Evolutionary conservation across 1,140 invertebrate genomes (phyloP), one percentile per base, ranked within the genome.

Genomic region (Carcinoscorpius rotundicauda): DNA sequence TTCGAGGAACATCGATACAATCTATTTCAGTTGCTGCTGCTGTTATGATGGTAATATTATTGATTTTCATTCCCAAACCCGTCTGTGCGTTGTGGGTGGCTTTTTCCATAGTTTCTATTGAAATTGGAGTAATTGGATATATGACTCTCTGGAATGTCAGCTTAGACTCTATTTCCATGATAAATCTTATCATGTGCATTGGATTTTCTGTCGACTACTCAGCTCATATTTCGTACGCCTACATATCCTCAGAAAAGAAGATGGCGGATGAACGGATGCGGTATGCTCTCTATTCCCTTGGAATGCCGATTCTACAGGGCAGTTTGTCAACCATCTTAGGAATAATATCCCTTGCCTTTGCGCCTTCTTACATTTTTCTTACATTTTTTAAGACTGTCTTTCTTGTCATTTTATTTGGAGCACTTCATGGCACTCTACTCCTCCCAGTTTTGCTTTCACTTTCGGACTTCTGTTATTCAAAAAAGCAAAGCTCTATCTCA

Each of bases 381-480:
- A 93, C 96, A 0, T 98, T 97, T 82, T 98, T 98, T 78, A 98
- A 97, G 79, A 97, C 97, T 82, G 93, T 98, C 11, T 95, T 97
- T 76, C 81, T 98, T 64, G 93, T 97, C 0, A 93, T 97, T 68
- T 86, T 94, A 73, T 91, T 97, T 69, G 95, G 94, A 50, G 88
- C 93, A 3, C 83, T 96, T 79, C 94, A 98, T 73, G 93, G 93
- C 1, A 80, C 98, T 0, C 85, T 98, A 69, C 79, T 98, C 3
- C 78, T 98, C 6, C 95, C 96, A 1, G 94, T 98, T 1, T 76
- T 98, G 0, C 76, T 98, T 0, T 96, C 93, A 4, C 29, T 70
- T 2, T 72, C 72, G 8, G 72, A 72, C 55, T 61, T 63, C 5
- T 70, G 73, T 11, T 64, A 29, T 29, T 29, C 29, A 29, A 29